Conservation (phyloP, 2,797 vertebrate species). For the Phoxinus dragarum region DNA sequence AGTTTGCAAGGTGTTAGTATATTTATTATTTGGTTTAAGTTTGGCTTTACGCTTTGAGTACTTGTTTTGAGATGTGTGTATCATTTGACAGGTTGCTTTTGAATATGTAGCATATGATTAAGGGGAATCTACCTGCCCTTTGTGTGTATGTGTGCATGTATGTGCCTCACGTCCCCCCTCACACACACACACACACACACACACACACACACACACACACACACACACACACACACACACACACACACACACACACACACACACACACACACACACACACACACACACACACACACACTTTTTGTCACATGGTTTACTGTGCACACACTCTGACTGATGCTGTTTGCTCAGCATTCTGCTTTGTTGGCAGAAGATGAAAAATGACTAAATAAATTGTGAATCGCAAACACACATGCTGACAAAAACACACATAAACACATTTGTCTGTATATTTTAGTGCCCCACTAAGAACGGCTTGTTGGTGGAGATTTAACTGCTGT, state of each 20-base stretch:
- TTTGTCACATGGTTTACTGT: constrained; percentile 52
- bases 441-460: constrained; percentile 53
- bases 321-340: constrained; percentile 56
- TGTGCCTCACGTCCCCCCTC: neutral
- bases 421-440: constrained; percentile 40
- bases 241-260: too few species aligned
- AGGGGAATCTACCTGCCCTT: neutral
- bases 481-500: constrained; percentile 53
- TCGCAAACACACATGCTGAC: constrained; percentile 56
- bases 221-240: too few species aligned
- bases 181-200: too few species aligned
- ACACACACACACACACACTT: constrained; percentile 27
- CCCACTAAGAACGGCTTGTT: constrained; percentile 47
- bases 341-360: constrained; percentile 63
- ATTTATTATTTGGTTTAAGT: neutral
- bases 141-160: neutral
- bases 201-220: too few species aligned
- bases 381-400: constrained; percentile 54
- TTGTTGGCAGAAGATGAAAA: constrained; percentile 66
- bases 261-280: too few species aligned
- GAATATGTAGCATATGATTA: neutral
- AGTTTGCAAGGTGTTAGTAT: neutral
- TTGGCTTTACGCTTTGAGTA: neutral
- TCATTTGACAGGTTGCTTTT: neutral
- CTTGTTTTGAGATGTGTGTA: neutral